Evolutionary conservation across 1,140 invertebrate genomes (phyloP).

Genomic region (Magallana gigas): DNA sequence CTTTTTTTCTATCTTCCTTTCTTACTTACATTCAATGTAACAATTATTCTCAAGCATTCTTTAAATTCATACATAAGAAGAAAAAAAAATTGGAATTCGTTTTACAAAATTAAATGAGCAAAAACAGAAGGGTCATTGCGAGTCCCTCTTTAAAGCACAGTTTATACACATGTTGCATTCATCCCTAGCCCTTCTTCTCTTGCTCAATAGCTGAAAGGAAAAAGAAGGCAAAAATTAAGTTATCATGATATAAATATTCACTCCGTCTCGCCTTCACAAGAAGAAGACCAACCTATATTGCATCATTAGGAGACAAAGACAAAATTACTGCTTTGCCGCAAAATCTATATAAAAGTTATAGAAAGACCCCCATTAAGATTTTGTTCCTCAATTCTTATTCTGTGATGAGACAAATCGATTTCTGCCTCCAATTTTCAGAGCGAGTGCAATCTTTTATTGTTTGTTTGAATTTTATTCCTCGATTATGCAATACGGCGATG

Average conservation of each 20-base stretch:
- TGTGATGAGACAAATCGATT: not conserved
- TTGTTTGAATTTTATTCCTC: not conserved
- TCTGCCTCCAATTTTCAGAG: no score
- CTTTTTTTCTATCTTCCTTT: not conserved
- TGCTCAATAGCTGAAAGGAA: conserved; percentile 58
- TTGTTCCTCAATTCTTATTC: no score
- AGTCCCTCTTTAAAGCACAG: conserved; percentile 12
- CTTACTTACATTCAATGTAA: conserved; percentile 1
- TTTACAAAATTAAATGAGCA: conserved; percentile 35
- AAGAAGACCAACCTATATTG: no score
- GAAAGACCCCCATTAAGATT: no score
- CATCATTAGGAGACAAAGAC: no score
- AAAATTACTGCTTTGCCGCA: no score
- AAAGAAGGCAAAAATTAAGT: not conserved
- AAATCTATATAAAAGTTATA: no score
- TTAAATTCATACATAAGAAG: not conserved
- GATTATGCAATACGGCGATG: not conserved
- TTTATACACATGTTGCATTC: conserved; percentile 23
- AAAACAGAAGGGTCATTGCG: not conserved
- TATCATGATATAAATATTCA: not conserved
- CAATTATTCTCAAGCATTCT: not conserved
- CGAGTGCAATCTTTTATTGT: not conserved
- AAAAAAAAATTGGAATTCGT: conserved; percentile 11
- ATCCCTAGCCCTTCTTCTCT: conserved; percentile 47
- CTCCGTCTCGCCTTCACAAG: no score